Evolutionary conservation across 2,797 vertebrate species (phyloP).

Genomic region (Loris lydekkerianus): DNA sequence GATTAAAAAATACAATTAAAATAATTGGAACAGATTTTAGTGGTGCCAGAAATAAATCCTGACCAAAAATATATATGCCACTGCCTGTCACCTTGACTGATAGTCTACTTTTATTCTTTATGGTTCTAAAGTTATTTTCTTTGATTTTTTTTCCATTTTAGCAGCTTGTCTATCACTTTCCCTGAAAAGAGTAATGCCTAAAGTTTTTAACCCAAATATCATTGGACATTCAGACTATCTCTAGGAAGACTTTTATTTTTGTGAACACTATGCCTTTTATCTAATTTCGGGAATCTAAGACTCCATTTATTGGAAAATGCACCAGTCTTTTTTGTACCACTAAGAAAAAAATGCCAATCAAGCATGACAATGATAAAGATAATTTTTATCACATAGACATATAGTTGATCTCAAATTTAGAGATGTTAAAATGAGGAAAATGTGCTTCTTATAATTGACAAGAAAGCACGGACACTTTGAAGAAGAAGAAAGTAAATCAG

Average conservation of each 20-base stretch:
- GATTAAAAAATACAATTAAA: not conserved
- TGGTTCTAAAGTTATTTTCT: not conserved
- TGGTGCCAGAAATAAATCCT: not conserved
- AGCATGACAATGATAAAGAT: not conserved
- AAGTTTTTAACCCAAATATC: not conserved
- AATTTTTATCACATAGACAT: not conserved
- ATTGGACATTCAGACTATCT: not conserved
- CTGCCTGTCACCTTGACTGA: not conserved
- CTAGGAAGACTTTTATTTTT: not conserved
- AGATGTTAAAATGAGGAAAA: constrained; percentile 27
- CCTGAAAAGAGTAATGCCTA: not conserved
- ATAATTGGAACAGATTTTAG: not conserved
- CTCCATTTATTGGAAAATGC: not conserved
- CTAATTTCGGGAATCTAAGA: constrained; percentile 15
- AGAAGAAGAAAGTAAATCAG: not conserved
- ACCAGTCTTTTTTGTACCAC: not conserved
- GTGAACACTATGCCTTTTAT: not conserved
- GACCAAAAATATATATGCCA: not conserved
- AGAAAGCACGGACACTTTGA: not conserved
- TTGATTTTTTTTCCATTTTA: constrained; percentile 26
- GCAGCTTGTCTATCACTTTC: not conserved
- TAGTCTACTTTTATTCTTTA: not conserved
- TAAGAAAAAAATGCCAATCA: not conserved
- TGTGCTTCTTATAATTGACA: not conserved
- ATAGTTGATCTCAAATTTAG: not conserved